Evolutionary conservation across 37 sponge, comb jelly and placozoan genomes (phyloP).

Genomic region (Amphimedon queenslandica): DNA sequence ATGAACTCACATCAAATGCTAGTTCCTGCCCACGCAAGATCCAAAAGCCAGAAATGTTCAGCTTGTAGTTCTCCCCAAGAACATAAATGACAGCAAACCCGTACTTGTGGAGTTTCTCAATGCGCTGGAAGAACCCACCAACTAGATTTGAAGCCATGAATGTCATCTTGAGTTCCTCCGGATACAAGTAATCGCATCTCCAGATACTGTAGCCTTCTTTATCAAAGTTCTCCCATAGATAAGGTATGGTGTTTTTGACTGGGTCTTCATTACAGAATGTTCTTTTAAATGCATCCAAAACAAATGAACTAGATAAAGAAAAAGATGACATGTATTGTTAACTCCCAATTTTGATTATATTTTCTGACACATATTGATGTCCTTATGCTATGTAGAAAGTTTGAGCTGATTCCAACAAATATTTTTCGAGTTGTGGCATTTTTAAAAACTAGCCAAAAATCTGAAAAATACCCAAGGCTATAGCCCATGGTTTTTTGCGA

Average conservation of each 20-base stretch:
- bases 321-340: too few relatives aligned
- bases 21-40: slow-evolving; percentile 82
- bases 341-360: too few relatives aligned
- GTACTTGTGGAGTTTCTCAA: slow-evolving; percentile 80
- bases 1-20: slow-evolving; percentile 73
- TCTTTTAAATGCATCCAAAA: slow-evolving; percentile 83
- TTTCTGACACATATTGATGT: too few relatives aligned
- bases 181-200: slow-evolving; percentile 65
- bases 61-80: slow-evolving; percentile 57
- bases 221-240: slow-evolving; percentile 91
- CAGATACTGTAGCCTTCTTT: slow-evolving; percentile 85
- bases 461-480: too few relatives aligned
- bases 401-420: too few relatives aligned
- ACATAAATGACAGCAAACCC: slow-evolving; percentile 80
- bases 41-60: slow-evolving; percentile 73
- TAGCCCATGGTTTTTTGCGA: too few relatives aligned
- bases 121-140: slow-evolving; percentile 80
- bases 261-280: slow-evolving; percentile 86
- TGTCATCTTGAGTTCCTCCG: slow-evolving; percentile 56
- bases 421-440: too few relatives aligned
- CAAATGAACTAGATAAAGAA: slow-evolving; percentile 75
- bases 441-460: too few relatives aligned
- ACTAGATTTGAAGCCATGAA: slow-evolving; percentile 91
- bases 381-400: too few relatives aligned
- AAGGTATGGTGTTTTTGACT: slow-evolving; percentile 69